phyloP scores from a whole-genome alignment of 2,113 vertebrate genomes.

The Amazona guildingii region DNA sequence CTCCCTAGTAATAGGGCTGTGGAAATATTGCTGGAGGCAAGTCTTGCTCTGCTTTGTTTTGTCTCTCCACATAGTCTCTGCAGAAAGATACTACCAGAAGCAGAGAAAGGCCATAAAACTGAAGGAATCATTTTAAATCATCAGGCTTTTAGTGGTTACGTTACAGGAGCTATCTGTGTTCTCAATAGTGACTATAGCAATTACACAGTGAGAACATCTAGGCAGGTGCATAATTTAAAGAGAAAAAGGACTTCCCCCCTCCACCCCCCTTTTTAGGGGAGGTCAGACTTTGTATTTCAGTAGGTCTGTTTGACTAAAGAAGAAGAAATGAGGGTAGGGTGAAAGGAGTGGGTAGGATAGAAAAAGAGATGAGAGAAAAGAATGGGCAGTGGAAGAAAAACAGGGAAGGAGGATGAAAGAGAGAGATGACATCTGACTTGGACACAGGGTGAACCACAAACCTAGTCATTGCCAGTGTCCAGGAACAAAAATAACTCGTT shows the following conservation, averaged over 20 bases:
- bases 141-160: conserved; percentile 38
- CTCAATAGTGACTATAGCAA: not conserved
- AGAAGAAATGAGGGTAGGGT: not conserved
- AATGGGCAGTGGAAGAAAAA: not conserved
- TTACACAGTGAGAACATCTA: conserved; percentile 6
- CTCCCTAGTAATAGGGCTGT: conserved; percentile 3
- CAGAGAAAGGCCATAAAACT: conserved; percentile 30
- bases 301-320: not conserved
- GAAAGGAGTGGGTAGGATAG: not conserved
- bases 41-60: conserved; percentile 23
- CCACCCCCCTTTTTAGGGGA: not conserved
- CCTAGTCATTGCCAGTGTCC: not conserved
- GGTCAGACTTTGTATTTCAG: not conserved
- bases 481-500: not conserved
- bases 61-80: conserved; percentile 12
- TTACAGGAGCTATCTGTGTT: conserved; percentile 7
- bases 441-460: conserved; percentile 17
- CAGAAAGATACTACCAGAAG: conserved; percentile 32
- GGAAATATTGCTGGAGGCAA: conserved; percentile 54
- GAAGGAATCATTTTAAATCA: conserved; percentile 24
- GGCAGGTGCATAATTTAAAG: conserved; percentile 27
- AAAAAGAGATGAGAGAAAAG: not conserved
- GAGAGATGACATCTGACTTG: conserved; percentile 22
- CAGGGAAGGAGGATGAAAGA: not conserved
- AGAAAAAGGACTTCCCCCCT: not conserved